Percentiles rank a stretch among this genome's conserved stretches.
These are phyloP conservation scores for Okapia johnstoni DNA, from an alignment of 2,113 vertebrate species.

Conservation along the genomic window DNA sequence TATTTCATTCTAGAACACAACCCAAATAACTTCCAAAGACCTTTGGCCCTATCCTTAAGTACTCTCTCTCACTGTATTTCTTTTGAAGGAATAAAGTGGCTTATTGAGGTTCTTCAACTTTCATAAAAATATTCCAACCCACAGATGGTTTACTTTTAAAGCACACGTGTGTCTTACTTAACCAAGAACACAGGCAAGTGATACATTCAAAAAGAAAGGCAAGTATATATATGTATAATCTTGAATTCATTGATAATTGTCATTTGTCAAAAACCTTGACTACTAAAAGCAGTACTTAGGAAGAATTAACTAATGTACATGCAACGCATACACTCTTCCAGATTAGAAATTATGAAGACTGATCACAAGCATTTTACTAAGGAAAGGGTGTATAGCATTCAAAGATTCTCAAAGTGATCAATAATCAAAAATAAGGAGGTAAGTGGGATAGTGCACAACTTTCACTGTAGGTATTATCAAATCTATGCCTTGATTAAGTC, in stretches of 20 bases:
- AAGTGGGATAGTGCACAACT: background rate
- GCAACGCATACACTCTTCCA: background rate
- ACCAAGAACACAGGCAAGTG: background rate
- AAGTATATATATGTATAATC: background rate
- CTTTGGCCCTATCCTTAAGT: background rate
- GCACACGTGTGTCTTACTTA: background rate
- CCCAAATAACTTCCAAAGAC: background rate
- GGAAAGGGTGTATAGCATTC: background rate
- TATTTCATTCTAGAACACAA: background rate
- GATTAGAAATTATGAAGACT: background rate
- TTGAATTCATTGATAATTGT: background rate
- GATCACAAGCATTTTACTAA: slow-evolving; percentile 9
- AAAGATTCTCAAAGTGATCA: background rate
- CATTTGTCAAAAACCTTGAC: background rate
- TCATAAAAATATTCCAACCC: background rate
- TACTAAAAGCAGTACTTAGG: background rate
- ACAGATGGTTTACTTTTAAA: slow-evolving; percentile 18
- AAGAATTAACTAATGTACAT: background rate
- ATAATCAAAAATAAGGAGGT: background rate
- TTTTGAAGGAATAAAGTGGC: background rate
- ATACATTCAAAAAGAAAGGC: background rate
- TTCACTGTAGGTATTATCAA: background rate
- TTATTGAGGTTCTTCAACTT: background rate
- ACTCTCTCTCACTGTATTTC: background rate
- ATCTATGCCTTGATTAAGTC: background rate